Conservation (phyloP, 2,888 invertebrate genomes). For the Deroplatys truncata region DNA sequence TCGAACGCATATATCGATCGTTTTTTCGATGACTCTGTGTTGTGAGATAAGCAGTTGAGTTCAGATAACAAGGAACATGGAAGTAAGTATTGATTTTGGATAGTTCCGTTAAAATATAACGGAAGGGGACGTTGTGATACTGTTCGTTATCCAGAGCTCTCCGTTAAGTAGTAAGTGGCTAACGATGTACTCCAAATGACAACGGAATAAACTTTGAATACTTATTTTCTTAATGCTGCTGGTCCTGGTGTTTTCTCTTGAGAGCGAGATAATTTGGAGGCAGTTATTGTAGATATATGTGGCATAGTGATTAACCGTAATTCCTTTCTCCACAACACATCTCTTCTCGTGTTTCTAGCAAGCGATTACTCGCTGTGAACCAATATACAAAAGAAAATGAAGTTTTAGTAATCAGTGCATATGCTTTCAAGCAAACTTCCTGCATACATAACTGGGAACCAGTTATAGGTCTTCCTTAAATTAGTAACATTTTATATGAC, state of each 20-base stretch:
- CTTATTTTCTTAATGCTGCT: not conserved
- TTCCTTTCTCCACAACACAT: no score
- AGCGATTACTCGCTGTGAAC: no score
- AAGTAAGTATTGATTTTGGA: not conserved
- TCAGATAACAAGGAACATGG: not conserved
- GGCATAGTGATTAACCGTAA: no score
- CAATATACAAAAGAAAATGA: no score
- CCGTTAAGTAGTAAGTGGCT: not conserved
- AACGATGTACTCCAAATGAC: not conserved
- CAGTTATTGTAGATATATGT: not conserved
- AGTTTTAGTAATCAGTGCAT: no score
- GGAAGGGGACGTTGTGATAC: not conserved
- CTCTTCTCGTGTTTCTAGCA: no score
- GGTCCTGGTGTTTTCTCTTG: not conserved
- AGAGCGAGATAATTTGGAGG: no score
- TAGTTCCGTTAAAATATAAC: not conserved
- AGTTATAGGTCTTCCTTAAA: no score
- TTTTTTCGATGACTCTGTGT: not conserved
- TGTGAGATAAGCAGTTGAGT: not conserved
- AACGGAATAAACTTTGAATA: no score
- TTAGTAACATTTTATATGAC: no score
- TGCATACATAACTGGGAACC: no score
- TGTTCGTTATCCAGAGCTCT: not conserved
- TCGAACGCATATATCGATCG: not conserved
- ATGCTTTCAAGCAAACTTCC: no score